Conservation (phyloP, 2,888 invertebrate genomes). For the Scelioninae gen. 1 region DNA sequence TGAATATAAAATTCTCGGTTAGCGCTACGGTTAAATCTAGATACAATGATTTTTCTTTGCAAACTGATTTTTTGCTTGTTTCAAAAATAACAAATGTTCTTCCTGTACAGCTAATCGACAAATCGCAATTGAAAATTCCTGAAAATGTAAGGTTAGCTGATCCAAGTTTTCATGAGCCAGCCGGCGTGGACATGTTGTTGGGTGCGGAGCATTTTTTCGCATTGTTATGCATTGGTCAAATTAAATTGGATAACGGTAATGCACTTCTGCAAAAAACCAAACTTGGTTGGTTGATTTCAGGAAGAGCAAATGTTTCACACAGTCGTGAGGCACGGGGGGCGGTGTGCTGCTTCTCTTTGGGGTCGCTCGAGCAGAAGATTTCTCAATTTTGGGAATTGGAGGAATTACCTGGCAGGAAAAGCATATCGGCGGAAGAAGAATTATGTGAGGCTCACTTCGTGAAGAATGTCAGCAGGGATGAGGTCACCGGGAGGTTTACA, state of each 20-base stretch:
- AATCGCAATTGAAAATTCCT: neutral
- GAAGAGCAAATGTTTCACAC: neutral
- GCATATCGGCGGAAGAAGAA: too few relatives aligned
- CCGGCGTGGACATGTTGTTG: slow-evolving; percentile 10
- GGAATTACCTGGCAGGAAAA: too few relatives aligned
- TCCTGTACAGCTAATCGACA: neutral
- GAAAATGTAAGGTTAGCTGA: slow-evolving; percentile 38
- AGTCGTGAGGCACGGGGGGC: neutral
- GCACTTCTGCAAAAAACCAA: neutral
- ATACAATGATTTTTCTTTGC: neutral
- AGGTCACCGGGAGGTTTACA: too few relatives aligned
- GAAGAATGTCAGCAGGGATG: too few relatives aligned
- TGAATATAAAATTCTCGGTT: slow-evolving; percentile 5
- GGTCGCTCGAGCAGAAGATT: too few relatives aligned
- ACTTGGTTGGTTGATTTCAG: neutral
- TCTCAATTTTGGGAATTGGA: too few relatives aligned
- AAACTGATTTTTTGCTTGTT: neutral
- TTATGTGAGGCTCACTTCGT: too few relatives aligned
- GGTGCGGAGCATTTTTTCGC: slow-evolving; percentile 25
- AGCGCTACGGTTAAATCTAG: slow-evolving; percentile 9
- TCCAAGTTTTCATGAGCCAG: slow-evolving; percentile 20
- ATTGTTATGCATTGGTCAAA: slow-evolving; percentile 29
- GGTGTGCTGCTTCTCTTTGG: too few relatives aligned
- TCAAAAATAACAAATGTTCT: slow-evolving; percentile 13
- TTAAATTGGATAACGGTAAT: neutral